Evolutionary conservation across 2,113 vertebrate species (phyloP).

Genomic region (Corythaeola cristata): DNA sequence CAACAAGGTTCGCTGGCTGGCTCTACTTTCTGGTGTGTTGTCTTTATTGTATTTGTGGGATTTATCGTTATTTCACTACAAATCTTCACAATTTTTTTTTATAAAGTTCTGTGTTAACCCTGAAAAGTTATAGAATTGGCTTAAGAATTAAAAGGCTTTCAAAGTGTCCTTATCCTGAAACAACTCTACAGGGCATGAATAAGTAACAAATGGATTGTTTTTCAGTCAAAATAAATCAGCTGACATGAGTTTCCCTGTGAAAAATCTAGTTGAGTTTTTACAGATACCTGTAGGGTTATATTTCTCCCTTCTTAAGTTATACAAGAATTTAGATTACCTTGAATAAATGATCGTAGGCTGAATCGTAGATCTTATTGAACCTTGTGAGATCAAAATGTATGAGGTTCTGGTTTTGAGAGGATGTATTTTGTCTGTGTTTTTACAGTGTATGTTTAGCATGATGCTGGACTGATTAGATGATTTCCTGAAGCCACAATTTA

Average conservation of each 20-base stretch:
- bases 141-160: slow-evolving; percentile 32
- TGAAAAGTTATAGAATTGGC: neutral
- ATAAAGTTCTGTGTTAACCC: neutral
- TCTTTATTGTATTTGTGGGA: neutral
- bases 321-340: neutral
- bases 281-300: neutral
- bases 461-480: neutral
- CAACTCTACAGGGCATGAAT: slow-evolving; percentile 31
- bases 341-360: neutral
- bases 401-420: neutral
- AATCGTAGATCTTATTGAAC: neutral
- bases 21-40: neutral
- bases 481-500: neutral
- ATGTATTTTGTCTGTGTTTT: neutral
- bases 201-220: slow-evolving; percentile 37
- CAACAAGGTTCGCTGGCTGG: neutral
- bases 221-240: slow-evolving; percentile 14
- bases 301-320: neutral
- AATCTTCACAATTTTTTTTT: neutral
- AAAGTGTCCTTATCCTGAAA: slow-evolving; percentile 37
- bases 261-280: neutral
- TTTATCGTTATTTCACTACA: neutral
- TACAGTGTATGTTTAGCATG: neutral
- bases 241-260: neutral
- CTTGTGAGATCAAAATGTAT: neutral